Evolutionary conservation across 2,797 vertebrate genomes (phyloP), one percentile per base, ranked within the genome.

Genomic region (Karalla daura): DNA sequence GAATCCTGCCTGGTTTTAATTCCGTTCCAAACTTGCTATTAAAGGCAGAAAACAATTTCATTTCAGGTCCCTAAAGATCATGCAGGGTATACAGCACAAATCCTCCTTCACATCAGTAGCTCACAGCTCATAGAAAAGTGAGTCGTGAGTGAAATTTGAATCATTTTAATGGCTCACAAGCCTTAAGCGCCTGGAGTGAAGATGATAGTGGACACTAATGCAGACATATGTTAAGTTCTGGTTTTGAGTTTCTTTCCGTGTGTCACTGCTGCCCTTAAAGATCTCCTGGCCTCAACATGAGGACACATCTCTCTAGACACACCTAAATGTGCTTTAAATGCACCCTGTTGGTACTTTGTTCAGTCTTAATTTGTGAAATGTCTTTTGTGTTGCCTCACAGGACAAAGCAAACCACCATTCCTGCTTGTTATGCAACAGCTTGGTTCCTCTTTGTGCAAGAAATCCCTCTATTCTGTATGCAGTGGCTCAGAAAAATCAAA

Each of bases 371-470:
- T 30, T 30, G 13, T 44, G 20, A 56, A 61, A 68, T 37, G 39
- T 47, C 3, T 65, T 63, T 56, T 58, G 36, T 74, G 44, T 64
- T 32, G 24, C 28, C 23, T 66, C 24, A 53, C 18, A 45, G 23
- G 7, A 15, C 12, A 37, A 68, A 50, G 13, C 1, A 27, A 59
- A 23, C 36, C 3, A n/a, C 11, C 4, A 14, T 21, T 64, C 47
- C 30, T 49, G 40, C 17, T 41, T 66, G 43, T 75, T 83, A 15
- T 24, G 43, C 71, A 86, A 78, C 43, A 50, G 28, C 14, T 11
- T 43, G 33, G 25, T 62, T 33, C n/a, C 53, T 44, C 56, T 74
- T 58, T 73, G 45, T 45, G 27, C 40, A 70, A 59, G 56, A 51
- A 64, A 56, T 55, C 35, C 41, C 35, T 53, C 28, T 39, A 54